Percentiles rank a stretch among this genome's conserved stretches.
These are phyloP conservation scores for Sphinx pinastri DNA, from an alignment of 2,888 invertebrate species.

Conservation along the genomic window DNA sequence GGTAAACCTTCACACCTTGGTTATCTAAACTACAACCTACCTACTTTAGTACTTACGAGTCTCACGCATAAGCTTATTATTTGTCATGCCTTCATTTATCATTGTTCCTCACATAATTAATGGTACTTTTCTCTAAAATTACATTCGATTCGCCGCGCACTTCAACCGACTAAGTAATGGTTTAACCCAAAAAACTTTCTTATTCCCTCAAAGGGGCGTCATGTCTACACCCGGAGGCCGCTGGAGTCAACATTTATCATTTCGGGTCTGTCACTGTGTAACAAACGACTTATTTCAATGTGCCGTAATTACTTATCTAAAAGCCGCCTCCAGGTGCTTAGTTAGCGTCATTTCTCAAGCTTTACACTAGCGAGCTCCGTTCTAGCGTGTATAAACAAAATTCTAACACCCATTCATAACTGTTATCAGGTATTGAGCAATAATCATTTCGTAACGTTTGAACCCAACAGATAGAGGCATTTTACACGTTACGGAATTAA, in stretches of 20 bases:
- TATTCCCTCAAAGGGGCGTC: constrained; percentile 36
- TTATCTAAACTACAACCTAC: too few relatives aligned
- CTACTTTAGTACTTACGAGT: too few relatives aligned
- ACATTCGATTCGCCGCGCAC: not conserved
- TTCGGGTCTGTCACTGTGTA: constrained; percentile 39
- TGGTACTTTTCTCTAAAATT: constrained; percentile 17
- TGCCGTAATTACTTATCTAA: constrained; percentile 39
- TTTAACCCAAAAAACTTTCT: constrained; percentile 40
- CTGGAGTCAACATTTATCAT: constrained; percentile 47
- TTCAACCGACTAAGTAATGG: constrained; percentile 36
- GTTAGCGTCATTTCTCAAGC: constrained; percentile 20
- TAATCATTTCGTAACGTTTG: not conserved
- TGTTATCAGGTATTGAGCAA: not conserved
- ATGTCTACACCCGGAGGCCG: constrained; percentile 32
- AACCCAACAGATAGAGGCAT: not conserved
- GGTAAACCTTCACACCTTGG: too few relatives aligned
- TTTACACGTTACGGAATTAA: not conserved
- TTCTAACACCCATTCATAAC: constrained; percentile 6
- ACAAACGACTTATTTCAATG: constrained; percentile 44
- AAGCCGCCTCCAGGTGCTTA: constrained; percentile 30
- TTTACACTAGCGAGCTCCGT: not conserved
- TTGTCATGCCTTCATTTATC: not conserved
- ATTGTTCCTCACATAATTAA: constrained; percentile 3
- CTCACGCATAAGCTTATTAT: too few relatives aligned
- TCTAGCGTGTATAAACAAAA: not conserved